Evolutionary conservation across 2,113 vertebrate species (phyloP).

Genomic region (Melozone crissalis): DNA sequence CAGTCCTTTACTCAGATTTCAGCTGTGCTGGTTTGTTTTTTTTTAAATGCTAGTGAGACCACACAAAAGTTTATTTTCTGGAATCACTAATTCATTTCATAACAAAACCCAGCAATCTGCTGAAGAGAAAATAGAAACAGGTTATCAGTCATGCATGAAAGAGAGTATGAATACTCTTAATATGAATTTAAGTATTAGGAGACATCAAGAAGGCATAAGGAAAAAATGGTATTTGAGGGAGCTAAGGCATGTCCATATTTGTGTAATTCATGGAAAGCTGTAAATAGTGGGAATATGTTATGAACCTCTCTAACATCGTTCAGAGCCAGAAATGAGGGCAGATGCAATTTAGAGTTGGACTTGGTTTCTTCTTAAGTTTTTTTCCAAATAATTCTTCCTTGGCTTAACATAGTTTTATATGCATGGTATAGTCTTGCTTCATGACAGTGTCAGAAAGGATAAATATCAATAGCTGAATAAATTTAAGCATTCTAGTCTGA

Average conservation of each 20-base stretch:
- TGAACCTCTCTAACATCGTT: neutral
- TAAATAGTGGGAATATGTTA: neutral
- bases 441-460: neutral
- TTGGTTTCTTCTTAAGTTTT: neutral
- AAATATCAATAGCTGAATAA: conserved; percentile 7
- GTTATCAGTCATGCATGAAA: neutral
- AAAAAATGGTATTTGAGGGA: neutral
- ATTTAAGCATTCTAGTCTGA: neutral
- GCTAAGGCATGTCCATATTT: neutral
- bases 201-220: neutral
- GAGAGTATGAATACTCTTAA: neutral
- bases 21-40: neutral
- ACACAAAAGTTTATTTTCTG: neutral
- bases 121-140: neutral
- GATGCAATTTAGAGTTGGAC: neutral
- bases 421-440: neutral
- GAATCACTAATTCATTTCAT: neutral
- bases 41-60: neutral
- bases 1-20: neutral
- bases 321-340: neutral
- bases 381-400: neutral
- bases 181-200: neutral
- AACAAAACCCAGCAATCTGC: neutral
- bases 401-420: neutral
- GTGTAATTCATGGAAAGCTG: neutral